Percentiles rank a stretch among this genome's conserved stretches.
Evolutionary conservation across 2,888 invertebrate species (phyloP).

Genomic region (Habroteleia sp.): DNA sequence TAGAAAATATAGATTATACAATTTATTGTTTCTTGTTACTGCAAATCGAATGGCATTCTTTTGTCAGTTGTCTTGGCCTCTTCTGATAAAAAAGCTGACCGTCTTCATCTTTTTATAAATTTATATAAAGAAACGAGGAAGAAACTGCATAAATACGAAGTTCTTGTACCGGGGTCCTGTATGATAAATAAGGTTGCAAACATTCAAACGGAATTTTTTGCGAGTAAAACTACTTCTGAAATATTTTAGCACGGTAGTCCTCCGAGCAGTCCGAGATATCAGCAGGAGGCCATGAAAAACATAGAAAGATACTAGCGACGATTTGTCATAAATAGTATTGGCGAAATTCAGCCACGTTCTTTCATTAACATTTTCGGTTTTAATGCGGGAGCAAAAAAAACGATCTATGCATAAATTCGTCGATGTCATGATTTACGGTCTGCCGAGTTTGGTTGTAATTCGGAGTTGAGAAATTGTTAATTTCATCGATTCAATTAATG

Average conservation of each 20-base stretch:
- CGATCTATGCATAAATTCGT: slow-evolving; percentile 63
- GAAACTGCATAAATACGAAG: slow-evolving; percentile 62
- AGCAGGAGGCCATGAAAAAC: slow-evolving; percentile 63
- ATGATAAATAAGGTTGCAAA: slow-evolving; percentile 53
- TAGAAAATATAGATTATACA: no score
- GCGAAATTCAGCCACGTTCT: slow-evolving; percentile 62
- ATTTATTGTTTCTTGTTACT: no score
- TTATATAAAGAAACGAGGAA: slow-evolving; percentile 33
- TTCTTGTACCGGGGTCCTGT: not conserved
- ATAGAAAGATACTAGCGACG: slow-evolving; percentile 67
- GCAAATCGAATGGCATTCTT: no score
- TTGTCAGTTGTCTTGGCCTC: no score
- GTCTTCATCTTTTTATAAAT: not conserved
- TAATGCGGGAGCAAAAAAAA: slow-evolving; percentile 56
- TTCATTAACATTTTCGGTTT: slow-evolving; percentile 65
- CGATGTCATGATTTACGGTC: slow-evolving; percentile 60
- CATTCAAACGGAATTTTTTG: slow-evolving; percentile 47
- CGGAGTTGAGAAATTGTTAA: slow-evolving; percentile 46
- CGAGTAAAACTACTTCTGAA: slow-evolving; percentile 66
- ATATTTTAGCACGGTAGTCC: slow-evolving; percentile 71
- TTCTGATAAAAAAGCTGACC: no score
- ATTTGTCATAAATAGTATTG: slow-evolving; percentile 70
- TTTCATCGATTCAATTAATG: slow-evolving; percentile 26
- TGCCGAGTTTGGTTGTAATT: slow-evolving; percentile 24
- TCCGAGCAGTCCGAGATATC: slow-evolving; percentile 57